Base-by-base conservation (phyloP, 2,797 vertebrate genomes). In the Ptychobarbus kaznakovi region DNA sequence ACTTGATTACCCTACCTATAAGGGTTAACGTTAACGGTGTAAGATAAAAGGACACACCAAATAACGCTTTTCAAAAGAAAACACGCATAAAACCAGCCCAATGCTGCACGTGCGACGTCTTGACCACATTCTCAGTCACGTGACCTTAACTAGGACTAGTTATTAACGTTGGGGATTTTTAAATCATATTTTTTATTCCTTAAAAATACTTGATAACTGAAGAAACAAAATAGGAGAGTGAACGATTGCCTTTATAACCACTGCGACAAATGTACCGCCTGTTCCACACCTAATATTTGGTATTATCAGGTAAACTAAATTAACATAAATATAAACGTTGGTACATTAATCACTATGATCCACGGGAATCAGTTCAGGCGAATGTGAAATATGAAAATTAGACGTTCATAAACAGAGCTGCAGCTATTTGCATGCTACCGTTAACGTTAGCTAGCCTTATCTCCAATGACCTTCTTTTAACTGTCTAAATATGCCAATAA, bases 371-470 rank as follows among this genome's bases (percentile, higher is more conserved):
- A 46, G 51, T 44, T 72, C 2, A n/a, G 13, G 20, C 1, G 6
- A 51, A 65, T 7, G 0, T 65, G 44, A 63, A 63, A 12, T 75
- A 65, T 51, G 32, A 49, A 63, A 84, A 66, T 22, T 6, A 76
- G 61, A 28, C 73, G 22, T 15, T 46, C 9, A 32, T 13, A n/a
- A 61, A 32, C n/a, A 65, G 9, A 66, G 32, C 42, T 53, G 61
- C 32, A 76, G 73, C 56, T 66, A 77, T 53, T 32, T 28, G 38
- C 35, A 56, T 58, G 73, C 73, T 68, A 77, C 35, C 49, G 49
- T 35, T 68, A 77, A n/a, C 49, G 49, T 35, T 78, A 84, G 82
- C 74, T 68, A 77, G 74, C 63, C n/a, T 44, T 18, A 32, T 40
- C 25, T 28, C 32, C 46, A 35, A 1, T 84, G 65, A 84, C 82